Conservation (phyloP, 2,797 vertebrate species). For the Anisognathus igniventris region DNA sequence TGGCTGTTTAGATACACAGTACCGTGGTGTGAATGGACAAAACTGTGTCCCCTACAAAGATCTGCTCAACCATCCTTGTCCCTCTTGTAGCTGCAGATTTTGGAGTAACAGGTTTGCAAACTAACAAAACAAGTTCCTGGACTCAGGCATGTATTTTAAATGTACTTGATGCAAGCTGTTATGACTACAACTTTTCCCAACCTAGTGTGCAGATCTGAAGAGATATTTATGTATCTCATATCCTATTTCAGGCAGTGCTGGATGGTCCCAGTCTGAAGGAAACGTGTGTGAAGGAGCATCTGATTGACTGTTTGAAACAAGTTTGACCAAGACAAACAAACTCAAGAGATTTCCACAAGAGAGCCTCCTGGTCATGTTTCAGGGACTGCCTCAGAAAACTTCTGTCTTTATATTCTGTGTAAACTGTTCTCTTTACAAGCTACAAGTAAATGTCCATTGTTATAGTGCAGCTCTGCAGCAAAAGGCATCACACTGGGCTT, state of each 20-base stretch:
- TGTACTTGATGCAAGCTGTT: background rate
- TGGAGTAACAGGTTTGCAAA: background rate
- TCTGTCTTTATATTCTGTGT: background rate
- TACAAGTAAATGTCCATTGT: background rate
- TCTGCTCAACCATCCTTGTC: background rate
- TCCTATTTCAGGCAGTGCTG: slow-evolving; percentile 57
- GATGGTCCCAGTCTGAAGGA: slow-evolving; percentile 65
- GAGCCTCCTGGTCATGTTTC: background rate
- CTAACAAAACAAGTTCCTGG: background rate
- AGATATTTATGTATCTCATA: slow-evolving; percentile 62
- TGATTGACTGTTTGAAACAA: background rate
- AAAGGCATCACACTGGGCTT: background rate
- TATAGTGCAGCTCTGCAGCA: background rate
- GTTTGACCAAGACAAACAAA: background rate
- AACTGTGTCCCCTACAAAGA: background rate
- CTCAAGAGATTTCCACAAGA: background rate
- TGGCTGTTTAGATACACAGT: background rate
- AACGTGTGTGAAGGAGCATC: background rate
- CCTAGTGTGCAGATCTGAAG: background rate
- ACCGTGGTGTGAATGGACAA: background rate
- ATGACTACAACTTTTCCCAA: background rate
- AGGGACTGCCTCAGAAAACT: background rate
- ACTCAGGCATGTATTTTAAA: background rate
- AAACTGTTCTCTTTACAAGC: background rate
- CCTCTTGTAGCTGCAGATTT: background rate